Evolutionary conservation across 2,113 vertebrate genomes (phyloP), one percentile per base, ranked within the genome.

Genomic region (Hypocryptadius cinnamomeus): DNA sequence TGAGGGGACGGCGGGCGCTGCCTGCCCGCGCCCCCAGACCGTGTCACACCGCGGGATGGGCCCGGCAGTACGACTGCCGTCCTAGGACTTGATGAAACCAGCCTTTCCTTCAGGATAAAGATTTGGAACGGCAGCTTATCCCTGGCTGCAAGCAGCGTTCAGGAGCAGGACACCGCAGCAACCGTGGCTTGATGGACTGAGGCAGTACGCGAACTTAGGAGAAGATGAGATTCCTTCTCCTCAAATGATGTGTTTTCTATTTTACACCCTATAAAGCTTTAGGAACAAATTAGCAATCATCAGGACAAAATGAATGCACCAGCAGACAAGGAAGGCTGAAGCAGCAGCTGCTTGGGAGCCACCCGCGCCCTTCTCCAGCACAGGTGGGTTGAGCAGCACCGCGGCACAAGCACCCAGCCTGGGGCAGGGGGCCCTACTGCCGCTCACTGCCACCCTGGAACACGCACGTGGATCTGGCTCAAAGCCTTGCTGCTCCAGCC

Each of bases 391-490:
- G 47, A 28, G 82, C n/a, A 63, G 82, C 57, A 5, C 40, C 8
- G 23, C 0, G 1, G 79, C n/a, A 15, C 1, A 1, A 39, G 68
- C 60, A 27, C 27, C 3, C 18, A 17, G 59, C 11, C 54, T 12
- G 19, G 40, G 57, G 31, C 2, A 0, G 37, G 19, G 28, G 31
- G 8, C 22, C 27, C n/a, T 7, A 0, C 59, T 44, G 33, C 39
- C 3, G 3, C 48, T 25, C 25, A 3, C 21, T 19, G 53, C n/a
- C 60, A 2, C 73, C 22, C 0, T 1, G 10, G 21, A 51, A 69
- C 24, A 8, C 0, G 1, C 19, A 13, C 44, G 8, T 0, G 10
- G 30, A 6, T 44, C 48, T 31, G 79, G 4, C 50, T 78, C 56
- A 42, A n/a, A 66, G 45, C 15, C 42, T n/a, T 18, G 15, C 70